Evolutionary conservation across 1,140 invertebrate species (phyloP), one percentile per base, ranked within the genome.

Genomic region (Micrasema minimum): DNA sequence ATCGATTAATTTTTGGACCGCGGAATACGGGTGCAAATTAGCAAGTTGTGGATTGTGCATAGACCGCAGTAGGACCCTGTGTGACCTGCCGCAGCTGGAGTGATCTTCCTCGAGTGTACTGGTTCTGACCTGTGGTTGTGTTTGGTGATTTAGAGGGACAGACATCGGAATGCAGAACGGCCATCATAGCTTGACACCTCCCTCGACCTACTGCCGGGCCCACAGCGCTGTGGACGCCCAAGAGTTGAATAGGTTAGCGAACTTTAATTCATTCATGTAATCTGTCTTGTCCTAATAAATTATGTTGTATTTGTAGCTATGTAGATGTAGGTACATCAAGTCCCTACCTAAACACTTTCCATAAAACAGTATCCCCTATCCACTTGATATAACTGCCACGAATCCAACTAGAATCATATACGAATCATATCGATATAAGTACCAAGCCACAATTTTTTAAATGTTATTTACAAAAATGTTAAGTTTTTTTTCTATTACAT

Each of bases 181-280:
- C 46, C 20, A 51, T n/a, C 12, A 43, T 37, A 26, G 20, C 14
- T 12, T 51, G 41, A 48, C 45, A 3, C 62, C 71, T 37, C 38
- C 64, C 23, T 22, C 41, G 4, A 43, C 41, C 6, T 74, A 71
- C 69, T 46, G 38, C 38, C 46, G 72, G 46, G 68, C 68, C 4
- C 64, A 70, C 23, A 74, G 69, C 38, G 66, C 69, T 10, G 65
- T 75, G 6, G 72, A 75, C 41, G 69, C 72, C 4, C 65, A 66
- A 18, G 69, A 71, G 41, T 22, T 75, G 38, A 69, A 71, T 53
- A 71, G 72, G 72, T 71, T 61, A 51, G 67, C 55, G 37, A 38
- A 20, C 55, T 18, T 51, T 31, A 31, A 51, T 51, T 22, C 1
- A 51, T 51, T 50, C 22, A 51, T 2, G 7, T 18, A 16, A 4